A percentile compares a stretch with the other conserved stretches of the same genome.
Conservation (phyloP, 2,888 invertebrate species). For the Salpingus planirostris region DNA sequence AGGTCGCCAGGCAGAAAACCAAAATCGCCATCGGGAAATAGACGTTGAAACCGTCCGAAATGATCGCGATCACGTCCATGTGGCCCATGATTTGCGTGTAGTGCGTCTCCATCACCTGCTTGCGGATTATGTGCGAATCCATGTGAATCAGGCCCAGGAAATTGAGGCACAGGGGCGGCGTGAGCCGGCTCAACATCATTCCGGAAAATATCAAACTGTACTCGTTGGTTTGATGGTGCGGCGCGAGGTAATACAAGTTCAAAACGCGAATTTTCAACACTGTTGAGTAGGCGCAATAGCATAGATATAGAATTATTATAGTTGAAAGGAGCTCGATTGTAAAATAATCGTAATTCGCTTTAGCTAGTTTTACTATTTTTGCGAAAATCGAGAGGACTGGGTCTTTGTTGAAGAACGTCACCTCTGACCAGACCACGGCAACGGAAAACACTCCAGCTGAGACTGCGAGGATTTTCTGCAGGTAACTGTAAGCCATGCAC, state of each 20-base stretch:
- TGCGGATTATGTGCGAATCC: constrained; percentile 89
- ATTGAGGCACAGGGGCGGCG: constrained; percentile 97
- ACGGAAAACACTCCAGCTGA: constrained; percentile 70
- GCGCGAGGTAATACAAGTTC: constrained; percentile 94
- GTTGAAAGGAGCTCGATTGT: constrained; percentile 93
- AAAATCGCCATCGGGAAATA: constrained; percentile 98
- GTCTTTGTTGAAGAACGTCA: constrained; percentile 89
- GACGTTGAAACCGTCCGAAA: constrained; percentile 96
- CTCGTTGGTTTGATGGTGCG: constrained; percentile 97
- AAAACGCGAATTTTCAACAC: constrained; percentile 92
- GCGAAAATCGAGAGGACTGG: constrained; percentile 96
- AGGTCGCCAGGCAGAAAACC: constrained; percentile 85
- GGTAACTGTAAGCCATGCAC: constrained; percentile 70
- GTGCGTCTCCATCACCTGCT: constrained; percentile 75
- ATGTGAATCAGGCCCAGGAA: constrained; percentile 96
- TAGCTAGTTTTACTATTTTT: constrained; percentile 78
- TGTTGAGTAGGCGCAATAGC: constrained; percentile 96
- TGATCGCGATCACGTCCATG: constrained; percentile 95
- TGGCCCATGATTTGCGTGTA: constrained; percentile 99
- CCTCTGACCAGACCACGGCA: constrained; percentile 97
- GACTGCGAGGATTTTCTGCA: constrained; percentile 64
- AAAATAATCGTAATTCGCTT: constrained; percentile 77
- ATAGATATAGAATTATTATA: constrained; percentile 85
- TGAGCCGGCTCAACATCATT: constrained; percentile 94
- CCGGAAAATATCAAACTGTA: constrained; percentile 98